These are phyloP conservation scores for Folsomia manolachei DNA, from an alignment of 2,888 invertebrate genomes.

Conservation along the genomic window DNA sequence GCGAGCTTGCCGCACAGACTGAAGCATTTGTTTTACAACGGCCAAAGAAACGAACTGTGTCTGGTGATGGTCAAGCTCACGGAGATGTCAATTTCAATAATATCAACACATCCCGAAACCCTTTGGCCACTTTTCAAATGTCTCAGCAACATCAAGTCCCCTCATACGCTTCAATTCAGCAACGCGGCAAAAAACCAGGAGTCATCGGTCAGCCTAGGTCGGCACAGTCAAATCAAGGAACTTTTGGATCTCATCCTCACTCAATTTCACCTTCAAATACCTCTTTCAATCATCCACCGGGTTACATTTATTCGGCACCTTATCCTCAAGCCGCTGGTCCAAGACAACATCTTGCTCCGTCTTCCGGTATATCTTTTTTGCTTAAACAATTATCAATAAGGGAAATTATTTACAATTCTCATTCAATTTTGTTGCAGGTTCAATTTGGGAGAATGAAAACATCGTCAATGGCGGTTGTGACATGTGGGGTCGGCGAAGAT, in stretches of 20 bases:
- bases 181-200: constrained; percentile 31
- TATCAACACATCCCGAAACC: background rate
- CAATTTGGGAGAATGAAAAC: constrained; percentile 38
- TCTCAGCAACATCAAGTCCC: constrained; percentile 23
- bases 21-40: constrained; percentile 43
- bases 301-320: background rate
- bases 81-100: background rate
- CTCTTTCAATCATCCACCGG: too few species aligned
- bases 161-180: background rate
- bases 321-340: background rate
- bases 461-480: constrained; percentile 47
- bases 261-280: background rate
- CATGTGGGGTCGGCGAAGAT: constrained; percentile 39
- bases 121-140: background rate
- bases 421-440: background rate
- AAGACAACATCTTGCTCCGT: background rate
- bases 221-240: constrained; percentile 9
- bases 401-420: background rate
- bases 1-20: constrained; percentile 44
- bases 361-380: background rate
- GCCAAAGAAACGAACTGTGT: constrained; percentile 27
- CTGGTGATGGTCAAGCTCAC: constrained; percentile 1
- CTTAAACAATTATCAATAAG: background rate
- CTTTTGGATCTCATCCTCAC: constrained; percentile 3
- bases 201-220: constrained; percentile 46